Percentiles rank a stretch among this genome's conserved stretches.
phyloP scores from a whole-genome alignment of 1,140 invertebrate species.

The Ganaspis sp. region DNA sequence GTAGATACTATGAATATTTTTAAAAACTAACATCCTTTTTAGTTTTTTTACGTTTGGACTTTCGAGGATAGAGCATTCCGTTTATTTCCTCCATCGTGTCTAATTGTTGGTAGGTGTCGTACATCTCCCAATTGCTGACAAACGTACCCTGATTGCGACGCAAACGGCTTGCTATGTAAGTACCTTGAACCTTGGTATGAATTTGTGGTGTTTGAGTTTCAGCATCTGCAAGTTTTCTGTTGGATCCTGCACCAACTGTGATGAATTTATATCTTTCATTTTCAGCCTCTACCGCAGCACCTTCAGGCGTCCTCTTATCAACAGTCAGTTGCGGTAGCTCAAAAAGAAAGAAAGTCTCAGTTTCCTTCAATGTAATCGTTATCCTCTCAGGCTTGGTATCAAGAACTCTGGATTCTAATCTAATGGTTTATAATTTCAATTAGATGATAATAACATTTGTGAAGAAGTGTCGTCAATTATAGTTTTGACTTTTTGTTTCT shows the following conservation, averaged over 20 bases:
- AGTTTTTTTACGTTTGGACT: background rate
- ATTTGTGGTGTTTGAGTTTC: constrained; percentile 82
- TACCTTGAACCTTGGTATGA: constrained; percentile 79
- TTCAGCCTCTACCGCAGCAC: constrained; percentile 75
- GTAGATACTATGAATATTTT: too few relatives aligned
- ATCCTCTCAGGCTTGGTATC: constrained; percentile 75
- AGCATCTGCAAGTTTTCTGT: constrained; percentile 79
- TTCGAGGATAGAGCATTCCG: constrained; percentile 2
- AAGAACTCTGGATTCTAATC: constrained; percentile 49
- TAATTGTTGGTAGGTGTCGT: constrained; percentile 77
- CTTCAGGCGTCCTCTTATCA: constrained; percentile 78
- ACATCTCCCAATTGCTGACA: constrained; percentile 85
- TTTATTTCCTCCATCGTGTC: constrained; percentile 25
- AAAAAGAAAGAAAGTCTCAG: constrained; percentile 80
- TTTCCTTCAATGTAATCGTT: constrained; percentile 81
- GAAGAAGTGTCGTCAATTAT: too few relatives aligned
- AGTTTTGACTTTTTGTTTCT: too few relatives aligned
- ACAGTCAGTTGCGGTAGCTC: constrained; percentile 80
- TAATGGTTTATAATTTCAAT: constrained; percentile 28
- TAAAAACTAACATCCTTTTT: too few relatives aligned
- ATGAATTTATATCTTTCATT: constrained; percentile 82
- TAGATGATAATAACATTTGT: background rate
- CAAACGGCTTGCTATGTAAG: constrained; percentile 76
- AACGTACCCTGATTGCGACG: constrained; percentile 79
- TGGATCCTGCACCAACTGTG: constrained; percentile 79